Evolutionary conservation across 2,888 invertebrate species (phyloP), one percentile per base, ranked within the genome.

Genomic region (Rotaria magnacalcarata): DNA sequence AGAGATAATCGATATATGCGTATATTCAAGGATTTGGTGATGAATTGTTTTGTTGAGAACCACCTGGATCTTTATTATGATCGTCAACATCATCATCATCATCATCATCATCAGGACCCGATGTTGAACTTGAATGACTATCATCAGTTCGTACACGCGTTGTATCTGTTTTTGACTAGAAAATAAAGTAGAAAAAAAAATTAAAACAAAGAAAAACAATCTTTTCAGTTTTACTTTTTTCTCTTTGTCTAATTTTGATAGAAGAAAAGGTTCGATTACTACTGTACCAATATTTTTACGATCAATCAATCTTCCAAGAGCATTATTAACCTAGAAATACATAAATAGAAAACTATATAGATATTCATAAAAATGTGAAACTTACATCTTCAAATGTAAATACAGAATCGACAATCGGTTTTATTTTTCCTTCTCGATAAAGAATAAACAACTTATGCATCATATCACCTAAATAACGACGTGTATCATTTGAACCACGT

Each of bases 281-380:
- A 96, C 93, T 91, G 96, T 96, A 87, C 96, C 96, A 89, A 96
- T 93, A 91, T 96, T 96, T 92, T 95, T 95, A 89, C 95, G 94
- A 90, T 96, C 95, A 91, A 95, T 95, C 94, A 96, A 94, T 91
- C 95, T 95, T 91, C 95, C 95, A 95, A 96, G 95, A 14, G 95
- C 96, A 89, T 95, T 95, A 52, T 94, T 94, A 27, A 95, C 94
- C 94, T 95, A 86, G 11, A 89, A 84, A 58, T 85, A 85, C 80
- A 86, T 84, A 84, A 85, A 75, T 43, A 11, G n/a, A 34, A 0
- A 43, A 41, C 84, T 21, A 19, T 24, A 34, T 34, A 34, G 34
- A 34, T 34, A 34, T 34, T 34, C 43, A 27, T 21, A 56, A 7
- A 54, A 34, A 67, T 34, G 10, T 67, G 34, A 52, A 52, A 52